Conservation (phyloP, 2,113 vertebrate genomes). For the Menidia beryllina region DNA sequence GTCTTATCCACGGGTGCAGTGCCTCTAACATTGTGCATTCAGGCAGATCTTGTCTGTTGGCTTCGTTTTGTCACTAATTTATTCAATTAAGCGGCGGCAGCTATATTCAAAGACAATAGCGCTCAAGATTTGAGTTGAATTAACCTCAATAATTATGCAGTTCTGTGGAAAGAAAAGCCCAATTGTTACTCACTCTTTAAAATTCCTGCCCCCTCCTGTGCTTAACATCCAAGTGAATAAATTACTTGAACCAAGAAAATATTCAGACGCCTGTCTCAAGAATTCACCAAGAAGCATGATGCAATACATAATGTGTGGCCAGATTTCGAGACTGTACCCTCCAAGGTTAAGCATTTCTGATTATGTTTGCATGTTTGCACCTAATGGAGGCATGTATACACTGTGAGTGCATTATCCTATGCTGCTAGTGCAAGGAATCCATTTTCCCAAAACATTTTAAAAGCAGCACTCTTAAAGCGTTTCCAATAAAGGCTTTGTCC, state of each 20-base stretch:
- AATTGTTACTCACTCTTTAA: conserved; percentile 69
- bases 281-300: conserved; percentile 7
- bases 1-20: conserved; percentile 43
- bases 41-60: conserved; percentile 64
- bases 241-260: conserved; percentile 48
- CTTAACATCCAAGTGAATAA: conserved; percentile 61
- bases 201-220: conserved; percentile 65
- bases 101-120: conserved; percentile 77
- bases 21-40: conserved; percentile 52
- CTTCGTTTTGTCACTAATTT: conserved; percentile 71
- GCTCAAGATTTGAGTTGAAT: conserved; percentile 66
- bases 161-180: conserved; percentile 67
- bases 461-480: conserved; percentile 57
- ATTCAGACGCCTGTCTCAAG: conserved; percentile 22
- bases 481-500: conserved; percentile 60
- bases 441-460: conserved; percentile 70
- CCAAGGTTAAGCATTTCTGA: conserved; percentile 36
- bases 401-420: conserved; percentile 52
- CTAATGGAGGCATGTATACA: conserved; percentile 59
- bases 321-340: conserved; percentile 6
- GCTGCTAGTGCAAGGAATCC: conserved; percentile 31
- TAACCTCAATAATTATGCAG: conserved; percentile 80
- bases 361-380: conserved; percentile 50
- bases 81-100: conserved; percentile 72
- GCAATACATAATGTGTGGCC: background rate